phyloP scores from a whole-genome alignment of 2,113 vertebrate species.

The Pimephales promelas region DNA sequence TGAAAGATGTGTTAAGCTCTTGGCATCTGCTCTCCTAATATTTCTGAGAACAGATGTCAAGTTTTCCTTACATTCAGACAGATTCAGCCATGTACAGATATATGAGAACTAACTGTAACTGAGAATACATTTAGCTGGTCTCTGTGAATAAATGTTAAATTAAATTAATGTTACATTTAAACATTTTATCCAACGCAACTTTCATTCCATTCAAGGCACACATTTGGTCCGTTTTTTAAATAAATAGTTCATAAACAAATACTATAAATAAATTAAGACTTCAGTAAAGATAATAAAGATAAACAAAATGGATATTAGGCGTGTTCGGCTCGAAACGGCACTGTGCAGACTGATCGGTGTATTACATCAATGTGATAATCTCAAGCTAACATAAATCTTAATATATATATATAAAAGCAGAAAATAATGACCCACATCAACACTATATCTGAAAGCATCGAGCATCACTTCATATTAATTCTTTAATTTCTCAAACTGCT shows the following conservation, averaged over 20 bases:
- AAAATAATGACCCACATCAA: background rate
- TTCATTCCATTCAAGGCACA: no score
- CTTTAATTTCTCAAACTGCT: background rate
- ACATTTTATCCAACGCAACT: no score
- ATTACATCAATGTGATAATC: no score
- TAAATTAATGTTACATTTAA: background rate
- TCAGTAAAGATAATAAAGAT: background rate
- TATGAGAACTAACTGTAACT: no score
- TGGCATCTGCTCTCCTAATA: background rate
- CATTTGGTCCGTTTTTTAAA: no score
- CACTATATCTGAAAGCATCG: background rate
- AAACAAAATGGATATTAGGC: no score
- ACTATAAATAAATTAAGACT: no score
- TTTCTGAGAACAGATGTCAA: conserved; percentile 1
- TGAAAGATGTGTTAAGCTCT: conserved; percentile 15
- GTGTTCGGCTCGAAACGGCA: no score
- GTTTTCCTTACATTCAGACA: background rate
- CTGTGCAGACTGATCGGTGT: no score
- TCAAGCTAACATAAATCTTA: no score
- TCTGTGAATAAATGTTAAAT: background rate
- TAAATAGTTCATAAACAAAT: no score
- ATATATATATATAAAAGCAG: background rate
- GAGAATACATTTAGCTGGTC: background rate
- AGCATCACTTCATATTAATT: background rate
- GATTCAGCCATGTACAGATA: background rate